Percentiles rank a stretch among this genome's conserved stretches.
phyloP scores from a whole-genome alignment of 2,113 vertebrate genomes.

The Calyptommatus sinebrachiatus region DNA sequence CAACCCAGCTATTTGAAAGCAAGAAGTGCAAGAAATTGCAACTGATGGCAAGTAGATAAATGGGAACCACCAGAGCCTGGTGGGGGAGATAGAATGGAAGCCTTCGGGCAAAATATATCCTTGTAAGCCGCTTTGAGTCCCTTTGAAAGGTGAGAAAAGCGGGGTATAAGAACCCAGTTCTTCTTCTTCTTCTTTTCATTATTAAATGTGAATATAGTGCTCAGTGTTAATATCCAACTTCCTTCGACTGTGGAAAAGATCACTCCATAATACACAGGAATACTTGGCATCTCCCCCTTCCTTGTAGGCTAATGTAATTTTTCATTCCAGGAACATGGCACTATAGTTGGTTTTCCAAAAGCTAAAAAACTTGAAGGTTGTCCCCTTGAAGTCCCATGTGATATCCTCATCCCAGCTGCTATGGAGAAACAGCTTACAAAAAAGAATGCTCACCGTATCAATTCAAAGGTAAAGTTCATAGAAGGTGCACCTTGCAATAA shows the following conservation, averaged over 20 bases:
- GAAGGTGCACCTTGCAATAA: accelerated
- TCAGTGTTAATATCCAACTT: neutral
- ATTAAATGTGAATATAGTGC: neutral
- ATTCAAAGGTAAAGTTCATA: neutral
- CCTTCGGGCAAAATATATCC: too few species aligned
- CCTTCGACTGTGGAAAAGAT: neutral
- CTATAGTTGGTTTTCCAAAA: slow-evolving; percentile 11
- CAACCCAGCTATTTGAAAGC: too few species aligned
- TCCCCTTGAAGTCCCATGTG: slow-evolving; percentile 24
- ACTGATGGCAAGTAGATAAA: too few species aligned
- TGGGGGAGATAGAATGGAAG: too few species aligned
- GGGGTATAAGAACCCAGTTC: too few species aligned
- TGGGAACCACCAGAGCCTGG: too few species aligned
- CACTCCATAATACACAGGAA: neutral
- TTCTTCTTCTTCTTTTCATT: too few species aligned
- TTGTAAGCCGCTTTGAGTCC: too few species aligned
- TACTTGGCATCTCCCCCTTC: neutral
- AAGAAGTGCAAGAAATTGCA: too few species aligned
- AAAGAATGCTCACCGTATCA: slow-evolving; percentile 6
- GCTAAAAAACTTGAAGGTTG: neutral
- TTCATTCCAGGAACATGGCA: neutral
- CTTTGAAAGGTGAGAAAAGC: too few species aligned
- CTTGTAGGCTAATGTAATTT: neutral
- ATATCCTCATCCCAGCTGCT: slow-evolving; percentile 23
- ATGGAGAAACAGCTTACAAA: slow-evolving; percentile 34